Evolutionary conservation across 2,113 vertebrate species (phyloP).

Genomic region (Dermatemys mawii): DNA sequence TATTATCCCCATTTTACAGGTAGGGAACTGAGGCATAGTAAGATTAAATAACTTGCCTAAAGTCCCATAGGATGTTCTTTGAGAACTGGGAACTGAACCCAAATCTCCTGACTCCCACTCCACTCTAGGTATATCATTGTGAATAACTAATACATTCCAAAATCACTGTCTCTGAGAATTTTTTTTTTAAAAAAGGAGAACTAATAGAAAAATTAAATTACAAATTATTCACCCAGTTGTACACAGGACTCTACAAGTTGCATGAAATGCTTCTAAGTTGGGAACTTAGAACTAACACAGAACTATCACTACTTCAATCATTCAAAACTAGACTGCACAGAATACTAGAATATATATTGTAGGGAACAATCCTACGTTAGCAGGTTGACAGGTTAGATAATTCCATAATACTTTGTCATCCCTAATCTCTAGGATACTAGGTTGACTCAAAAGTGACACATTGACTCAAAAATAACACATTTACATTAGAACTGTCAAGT

Average conservation of each 20-base stretch:
- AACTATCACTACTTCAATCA: neutral
- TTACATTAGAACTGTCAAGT: neutral
- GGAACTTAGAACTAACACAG: neutral
- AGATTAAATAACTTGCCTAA: neutral
- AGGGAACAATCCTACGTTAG: neutral
- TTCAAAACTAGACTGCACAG: neutral
- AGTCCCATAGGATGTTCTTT: neutral
- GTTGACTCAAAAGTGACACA: neutral
- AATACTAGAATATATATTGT: neutral
- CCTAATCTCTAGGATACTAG: accelerated
- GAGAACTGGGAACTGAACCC: neutral
- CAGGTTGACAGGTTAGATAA: neutral
- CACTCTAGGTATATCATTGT: neutral
- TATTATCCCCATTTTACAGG: neutral
- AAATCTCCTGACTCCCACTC: neutral
- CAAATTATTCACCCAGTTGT: neutral
- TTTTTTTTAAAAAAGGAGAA: neutral
- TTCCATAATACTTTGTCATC: neutral
- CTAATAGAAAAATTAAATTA: neutral
- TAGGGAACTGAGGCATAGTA: neutral
- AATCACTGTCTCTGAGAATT: neutral
- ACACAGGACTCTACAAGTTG: neutral
- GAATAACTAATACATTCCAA: neutral
- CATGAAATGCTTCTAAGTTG: neutral
- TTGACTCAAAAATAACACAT: neutral